phyloP scores from a whole-genome alignment of 2,113 vertebrate genomes.

The Carassius auratus region DNA sequence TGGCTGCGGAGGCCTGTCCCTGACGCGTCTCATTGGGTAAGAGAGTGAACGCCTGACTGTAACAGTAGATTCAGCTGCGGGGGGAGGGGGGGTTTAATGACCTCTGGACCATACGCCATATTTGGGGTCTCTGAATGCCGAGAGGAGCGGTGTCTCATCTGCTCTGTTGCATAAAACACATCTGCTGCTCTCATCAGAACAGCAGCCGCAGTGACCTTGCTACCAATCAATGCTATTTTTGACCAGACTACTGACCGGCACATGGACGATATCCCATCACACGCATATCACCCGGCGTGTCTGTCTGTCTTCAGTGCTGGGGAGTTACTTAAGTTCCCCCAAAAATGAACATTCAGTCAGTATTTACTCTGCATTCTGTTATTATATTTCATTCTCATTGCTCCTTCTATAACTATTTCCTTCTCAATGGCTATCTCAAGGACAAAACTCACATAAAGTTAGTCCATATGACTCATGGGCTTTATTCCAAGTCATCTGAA shows the following conservation, averaged over 20 bases:
- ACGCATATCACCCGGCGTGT: not conserved
- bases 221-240: slow-evolving; percentile 70
- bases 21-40: slow-evolving; percentile 48
- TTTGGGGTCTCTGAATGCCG: slow-evolving; percentile 30
- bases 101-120: slow-evolving; percentile 11
- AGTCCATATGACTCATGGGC: not conserved
- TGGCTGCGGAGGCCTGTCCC: slow-evolving; percentile 54
- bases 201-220: not conserved
- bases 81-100: slow-evolving; percentile 19
- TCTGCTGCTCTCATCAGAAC: slow-evolving; percentile 68
- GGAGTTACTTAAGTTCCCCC: not conserved
- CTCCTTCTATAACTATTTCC: too few species aligned
- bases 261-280: not conserved
- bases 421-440: too few species aligned
- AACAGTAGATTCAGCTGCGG: slow-evolving; percentile 20
- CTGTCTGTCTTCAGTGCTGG: not conserved
- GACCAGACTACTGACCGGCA: slow-evolving; percentile 11
- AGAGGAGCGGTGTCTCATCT: not conserved
- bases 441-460: not conserved
- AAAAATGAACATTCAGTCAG: not conserved
- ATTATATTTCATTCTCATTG: too few species aligned
- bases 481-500: slow-evolving; percentile 5
- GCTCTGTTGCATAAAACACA: slow-evolving; percentile 70
- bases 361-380: too few species aligned
- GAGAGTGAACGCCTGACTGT: slow-evolving; percentile 29